phyloP scores from a whole-genome alignment of 2,797 vertebrate species.

The Pipistrellus nathusii region DNA sequence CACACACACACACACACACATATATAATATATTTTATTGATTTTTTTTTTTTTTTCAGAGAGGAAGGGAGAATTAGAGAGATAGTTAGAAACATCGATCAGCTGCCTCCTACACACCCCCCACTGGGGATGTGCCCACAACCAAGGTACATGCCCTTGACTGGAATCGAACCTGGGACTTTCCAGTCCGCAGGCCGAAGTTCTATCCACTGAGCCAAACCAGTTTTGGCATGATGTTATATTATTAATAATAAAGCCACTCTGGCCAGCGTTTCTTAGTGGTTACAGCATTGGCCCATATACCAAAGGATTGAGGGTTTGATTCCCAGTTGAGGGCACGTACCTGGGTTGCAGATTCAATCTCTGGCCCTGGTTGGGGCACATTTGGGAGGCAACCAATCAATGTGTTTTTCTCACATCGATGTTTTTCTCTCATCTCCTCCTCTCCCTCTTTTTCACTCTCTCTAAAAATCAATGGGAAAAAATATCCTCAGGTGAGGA shows the following conservation, averaged over 20 bases:
- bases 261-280: neutral
- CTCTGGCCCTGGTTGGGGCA: neutral
- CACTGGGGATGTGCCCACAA: no score
- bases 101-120: no score
- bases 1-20: no score
- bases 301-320: neutral
- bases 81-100: no score
- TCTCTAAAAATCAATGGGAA: neutral
- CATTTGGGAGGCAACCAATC: neutral
- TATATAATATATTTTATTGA: no score
- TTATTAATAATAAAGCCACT: neutral
- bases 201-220: no score
- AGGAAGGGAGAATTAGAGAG: no score
- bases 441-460: neutral
- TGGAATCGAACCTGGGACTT: no score
- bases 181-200: no score
- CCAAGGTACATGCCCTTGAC: no score
- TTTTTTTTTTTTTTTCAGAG: no score
- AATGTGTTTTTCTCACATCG: neutral
- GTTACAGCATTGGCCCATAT: neutral
- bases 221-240: no score
- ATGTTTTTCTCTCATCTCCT: neutral
- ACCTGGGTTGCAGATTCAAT: neutral
- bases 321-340: neutral
- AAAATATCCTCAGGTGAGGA: neutral